These are phyloP conservation scores for Avahi laniger DNA, from an alignment of 2,797 vertebrate species.

Conservation along the genomic window DNA sequence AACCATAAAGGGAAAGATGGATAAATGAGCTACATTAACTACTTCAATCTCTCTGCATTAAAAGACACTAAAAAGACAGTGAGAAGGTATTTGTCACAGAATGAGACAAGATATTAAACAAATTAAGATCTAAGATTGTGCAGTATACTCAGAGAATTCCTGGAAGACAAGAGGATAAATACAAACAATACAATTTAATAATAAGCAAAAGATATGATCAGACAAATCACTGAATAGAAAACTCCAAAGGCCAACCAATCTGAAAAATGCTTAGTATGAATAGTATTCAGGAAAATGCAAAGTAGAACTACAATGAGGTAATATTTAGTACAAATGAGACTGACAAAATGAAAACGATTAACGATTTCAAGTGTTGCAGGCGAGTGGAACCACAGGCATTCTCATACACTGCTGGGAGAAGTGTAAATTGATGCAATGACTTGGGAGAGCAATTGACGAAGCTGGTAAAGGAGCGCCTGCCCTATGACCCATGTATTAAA, in stretches of 20 bases:
- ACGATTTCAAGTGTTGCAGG: neutral
- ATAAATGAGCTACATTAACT: neutral
- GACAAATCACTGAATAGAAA: neutral
- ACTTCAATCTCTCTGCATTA: conserved; percentile 22
- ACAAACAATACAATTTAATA: neutral
- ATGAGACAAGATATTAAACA: conserved; percentile 3
- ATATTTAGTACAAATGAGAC: conserved; percentile 22
- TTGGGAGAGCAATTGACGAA: neutral
- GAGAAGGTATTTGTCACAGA: conserved; percentile 1
- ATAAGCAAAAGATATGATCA: neutral
- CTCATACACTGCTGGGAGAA: neutral
- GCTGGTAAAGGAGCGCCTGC: neutral
- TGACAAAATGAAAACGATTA: neutral
- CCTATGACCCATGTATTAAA: conserved; percentile 26
- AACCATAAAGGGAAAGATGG: neutral
- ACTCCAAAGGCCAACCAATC: neutral
- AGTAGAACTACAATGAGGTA: neutral
- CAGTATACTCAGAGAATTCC: neutral
- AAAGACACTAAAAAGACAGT: neutral
- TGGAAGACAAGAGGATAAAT: neutral
- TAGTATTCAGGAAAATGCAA: neutral
- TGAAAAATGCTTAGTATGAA: neutral
- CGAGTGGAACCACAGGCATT: neutral
- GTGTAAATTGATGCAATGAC: neutral
- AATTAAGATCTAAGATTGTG: neutral